Percentiles rank a stretch among this genome's conserved stretches.
phyloP scores from a whole-genome alignment of 2,113 vertebrate genomes.

The Poeciliopsis retropinna region DNA sequence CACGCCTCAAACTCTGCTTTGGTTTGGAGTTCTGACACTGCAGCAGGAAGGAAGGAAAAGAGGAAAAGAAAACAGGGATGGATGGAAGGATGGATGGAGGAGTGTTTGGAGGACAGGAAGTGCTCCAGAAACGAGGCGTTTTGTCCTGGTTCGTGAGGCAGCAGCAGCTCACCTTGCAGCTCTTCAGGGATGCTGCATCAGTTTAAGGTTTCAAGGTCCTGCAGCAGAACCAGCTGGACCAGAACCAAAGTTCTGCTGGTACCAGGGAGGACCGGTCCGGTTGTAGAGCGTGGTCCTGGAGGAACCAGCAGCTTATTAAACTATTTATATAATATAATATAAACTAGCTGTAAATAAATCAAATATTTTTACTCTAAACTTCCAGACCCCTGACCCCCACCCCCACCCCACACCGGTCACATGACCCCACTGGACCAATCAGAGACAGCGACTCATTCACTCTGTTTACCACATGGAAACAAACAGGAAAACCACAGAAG shows the following conservation, averaged over 20 bases:
- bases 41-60: background rate
- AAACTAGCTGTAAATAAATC: too few relatives aligned
- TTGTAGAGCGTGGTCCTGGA: too few relatives aligned
- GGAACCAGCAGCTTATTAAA: too few relatives aligned
- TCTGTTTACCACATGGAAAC: background rate
- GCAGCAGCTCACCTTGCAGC: too few relatives aligned
- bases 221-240: background rate
- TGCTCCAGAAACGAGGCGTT: background rate
- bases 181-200: background rate
- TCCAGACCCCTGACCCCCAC: too few relatives aligned
- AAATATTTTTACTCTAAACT: too few relatives aligned
- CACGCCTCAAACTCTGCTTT: background rate
- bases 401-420: background rate
- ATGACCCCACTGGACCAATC: background rate
- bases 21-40: background rate
- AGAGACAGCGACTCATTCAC: conserved; percentile 8
- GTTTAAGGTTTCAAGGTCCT: background rate
- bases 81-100: too few relatives aligned
- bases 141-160: background rate
- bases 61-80: background rate
- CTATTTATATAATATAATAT: too few relatives aligned
- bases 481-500: background rate
- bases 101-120: background rate
- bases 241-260: background rate
- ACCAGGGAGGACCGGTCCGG: too few relatives aligned